Evolutionary conservation across 2,113 vertebrate genomes (phyloP).

Genomic region (Eptesicus fuscus): DNA sequence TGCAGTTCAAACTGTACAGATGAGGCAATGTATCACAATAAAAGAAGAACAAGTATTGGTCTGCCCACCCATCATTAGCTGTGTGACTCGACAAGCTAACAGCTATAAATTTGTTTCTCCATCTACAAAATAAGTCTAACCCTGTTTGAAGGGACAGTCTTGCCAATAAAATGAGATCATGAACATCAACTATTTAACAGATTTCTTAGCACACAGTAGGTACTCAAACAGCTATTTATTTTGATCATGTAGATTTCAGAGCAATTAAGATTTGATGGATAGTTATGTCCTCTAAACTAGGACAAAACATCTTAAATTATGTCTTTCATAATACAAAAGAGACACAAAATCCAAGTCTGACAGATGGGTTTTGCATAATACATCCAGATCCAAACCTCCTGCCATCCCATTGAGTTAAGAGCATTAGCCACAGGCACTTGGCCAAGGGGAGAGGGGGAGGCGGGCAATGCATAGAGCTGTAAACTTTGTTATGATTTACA

Average conservation of each 20-base stretch:
- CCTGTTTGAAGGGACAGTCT: background rate
- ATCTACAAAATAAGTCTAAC: conserved; percentile 22
- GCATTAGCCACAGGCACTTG: conserved; percentile 1
- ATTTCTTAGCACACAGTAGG: background rate
- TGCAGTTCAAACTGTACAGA: background rate
- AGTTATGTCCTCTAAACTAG: background rate
- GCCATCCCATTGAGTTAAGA: background rate
- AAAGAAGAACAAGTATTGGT: conserved; percentile 3
- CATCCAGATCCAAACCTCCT: conserved; percentile 18
- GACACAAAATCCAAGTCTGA: conserved; percentile 27
- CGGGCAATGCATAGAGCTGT: background rate
- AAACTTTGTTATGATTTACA: background rate
- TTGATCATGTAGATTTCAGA: conserved; percentile 30
- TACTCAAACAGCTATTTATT: background rate
- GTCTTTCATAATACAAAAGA: conserved; percentile 19
- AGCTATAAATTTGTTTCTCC: background rate
- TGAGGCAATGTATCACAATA: background rate
- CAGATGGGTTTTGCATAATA: conserved; percentile 32
- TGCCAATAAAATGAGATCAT: conserved; percentile 15
- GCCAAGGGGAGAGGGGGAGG: background rate
- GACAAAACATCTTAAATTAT: conserved; percentile 21
- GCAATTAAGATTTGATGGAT: conserved; percentile 20
- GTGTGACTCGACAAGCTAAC: background rate
- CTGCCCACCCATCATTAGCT: background rate
- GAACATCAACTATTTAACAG: background rate